phyloP scores from a whole-genome alignment of 2,797 vertebrate genomes.

The Coccyzus lansbergi region DNA sequence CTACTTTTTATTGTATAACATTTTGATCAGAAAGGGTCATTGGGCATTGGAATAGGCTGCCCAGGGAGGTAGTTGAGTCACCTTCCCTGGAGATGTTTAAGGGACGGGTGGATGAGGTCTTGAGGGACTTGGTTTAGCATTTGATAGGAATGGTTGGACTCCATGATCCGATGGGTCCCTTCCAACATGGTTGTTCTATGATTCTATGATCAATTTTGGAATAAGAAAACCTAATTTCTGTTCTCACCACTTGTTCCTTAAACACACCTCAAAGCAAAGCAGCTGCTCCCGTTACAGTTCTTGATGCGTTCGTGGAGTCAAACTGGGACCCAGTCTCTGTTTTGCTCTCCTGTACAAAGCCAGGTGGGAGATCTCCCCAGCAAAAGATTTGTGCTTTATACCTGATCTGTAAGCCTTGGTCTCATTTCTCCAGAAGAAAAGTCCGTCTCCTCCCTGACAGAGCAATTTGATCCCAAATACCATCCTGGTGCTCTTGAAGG shows the following conservation, averaged over 20 bases:
- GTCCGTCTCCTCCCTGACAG: rapidly evolving
- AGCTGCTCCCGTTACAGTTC: neutral
- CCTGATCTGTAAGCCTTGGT: neutral
- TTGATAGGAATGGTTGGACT: too few relatives aligned
- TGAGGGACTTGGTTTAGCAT: too few relatives aligned
- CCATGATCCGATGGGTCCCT: too few relatives aligned
- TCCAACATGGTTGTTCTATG: too few relatives aligned
- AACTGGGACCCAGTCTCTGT: neutral
- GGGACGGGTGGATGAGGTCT: too few relatives aligned
- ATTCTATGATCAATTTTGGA: neutral
- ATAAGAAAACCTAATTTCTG: neutral
- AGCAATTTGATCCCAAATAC: neutral
- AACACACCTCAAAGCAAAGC: neutral
- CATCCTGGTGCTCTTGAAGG: too few relatives aligned
- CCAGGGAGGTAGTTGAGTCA: too few relatives aligned
- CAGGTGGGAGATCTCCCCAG: neutral
- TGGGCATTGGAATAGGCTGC: too few relatives aligned
- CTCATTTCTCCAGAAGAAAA: neutral
- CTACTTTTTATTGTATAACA: rapidly evolving
- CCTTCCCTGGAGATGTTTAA: too few relatives aligned
- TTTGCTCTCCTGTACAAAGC: neutral
- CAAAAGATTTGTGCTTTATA: neutral
- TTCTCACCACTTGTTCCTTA: neutral
- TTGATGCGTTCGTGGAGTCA: neutral
- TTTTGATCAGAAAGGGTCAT: too few relatives aligned